Evolutionary conservation across 2,888 invertebrate species (phyloP).

Genomic region (Hololepta plana): DNA sequence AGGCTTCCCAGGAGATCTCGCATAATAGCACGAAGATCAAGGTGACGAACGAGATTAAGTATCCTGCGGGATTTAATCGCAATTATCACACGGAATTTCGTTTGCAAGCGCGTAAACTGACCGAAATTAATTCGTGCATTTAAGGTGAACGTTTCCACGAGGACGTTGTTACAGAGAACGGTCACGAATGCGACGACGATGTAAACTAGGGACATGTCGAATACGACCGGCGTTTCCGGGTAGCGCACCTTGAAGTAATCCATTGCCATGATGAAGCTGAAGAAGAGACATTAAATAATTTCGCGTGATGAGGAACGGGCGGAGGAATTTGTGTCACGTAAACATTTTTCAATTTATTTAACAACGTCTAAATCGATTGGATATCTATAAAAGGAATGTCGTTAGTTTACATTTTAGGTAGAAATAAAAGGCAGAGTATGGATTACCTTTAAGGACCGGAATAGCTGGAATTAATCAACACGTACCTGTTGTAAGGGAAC

Average conservation of each 20-base stretch:
- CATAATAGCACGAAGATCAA: constrained; percentile 69
- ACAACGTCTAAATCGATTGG: constrained; percentile 2
- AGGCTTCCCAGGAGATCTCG: constrained; percentile 75
- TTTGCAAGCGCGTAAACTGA: constrained; percentile 20
- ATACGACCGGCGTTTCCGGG: constrained; percentile 69
- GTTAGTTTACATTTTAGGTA: no score
- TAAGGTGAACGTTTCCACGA: constrained; percentile 65
- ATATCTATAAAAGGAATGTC: no score
- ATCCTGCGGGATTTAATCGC: constrained; percentile 38
- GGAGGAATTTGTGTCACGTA: neutral
- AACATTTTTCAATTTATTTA: constrained; percentile 1
- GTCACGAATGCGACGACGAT: constrained; percentile 79
- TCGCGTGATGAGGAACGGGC: neutral
- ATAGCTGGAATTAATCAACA: no score
- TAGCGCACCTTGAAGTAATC: constrained; percentile 80
- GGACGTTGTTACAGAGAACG: constrained; percentile 67
- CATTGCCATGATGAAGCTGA: constrained; percentile 81
- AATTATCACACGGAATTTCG: neutral
- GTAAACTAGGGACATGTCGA: constrained; percentile 86
- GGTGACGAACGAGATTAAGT: constrained; percentile 62
- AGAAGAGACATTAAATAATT: constrained; percentile 12
- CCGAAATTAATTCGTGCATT: constrained; percentile 77
- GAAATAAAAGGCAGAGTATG: no score
- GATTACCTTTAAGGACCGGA: no score
- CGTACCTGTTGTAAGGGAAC: constrained; percentile 78